These are phyloP conservation scores for Cnemophilus loriae DNA, from an alignment of 2,113 vertebrate genomes.

Conservation along the genomic window DNA sequence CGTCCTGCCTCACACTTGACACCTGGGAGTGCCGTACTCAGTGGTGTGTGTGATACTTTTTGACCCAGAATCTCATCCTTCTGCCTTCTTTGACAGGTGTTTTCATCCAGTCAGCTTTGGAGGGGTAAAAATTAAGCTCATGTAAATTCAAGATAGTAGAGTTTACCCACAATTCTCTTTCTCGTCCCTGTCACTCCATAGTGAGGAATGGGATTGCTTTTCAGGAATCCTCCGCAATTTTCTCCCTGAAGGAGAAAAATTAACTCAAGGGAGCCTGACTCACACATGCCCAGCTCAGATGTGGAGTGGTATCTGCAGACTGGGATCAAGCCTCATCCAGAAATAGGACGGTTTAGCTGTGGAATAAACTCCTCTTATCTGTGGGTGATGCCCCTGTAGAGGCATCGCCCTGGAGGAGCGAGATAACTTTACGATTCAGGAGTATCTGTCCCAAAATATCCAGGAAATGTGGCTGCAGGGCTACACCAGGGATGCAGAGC, in stretches of 20 bases:
- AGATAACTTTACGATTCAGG: background rate
- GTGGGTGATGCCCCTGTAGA: background rate
- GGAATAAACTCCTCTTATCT: background rate
- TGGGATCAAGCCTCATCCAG: background rate
- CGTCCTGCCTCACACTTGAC: background rate
- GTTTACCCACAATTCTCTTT: background rate
- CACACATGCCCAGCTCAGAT: background rate
- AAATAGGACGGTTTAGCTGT: background rate
- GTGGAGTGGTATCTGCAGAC: background rate
- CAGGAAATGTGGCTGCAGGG: background rate
- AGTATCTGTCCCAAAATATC: background rate
- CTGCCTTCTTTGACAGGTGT: background rate
- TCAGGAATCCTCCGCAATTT: background rate
- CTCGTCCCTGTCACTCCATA: background rate
- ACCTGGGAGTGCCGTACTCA: background rate
- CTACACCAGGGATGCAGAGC: background rate
- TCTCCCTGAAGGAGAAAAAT: background rate
- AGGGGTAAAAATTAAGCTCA: background rate
- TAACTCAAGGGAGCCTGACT: background rate
- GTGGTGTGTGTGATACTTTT: background rate
- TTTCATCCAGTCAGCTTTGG: background rate
- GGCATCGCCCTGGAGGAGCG: background rate
- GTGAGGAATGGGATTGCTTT: background rate
- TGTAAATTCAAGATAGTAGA: background rate
- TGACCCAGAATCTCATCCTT: background rate